A percentile compares a stretch with the other conserved stretches of the same genome.
Evolutionary conservation across 2,113 vertebrate genomes (phyloP).

Genomic region (Lota lota): DNA sequence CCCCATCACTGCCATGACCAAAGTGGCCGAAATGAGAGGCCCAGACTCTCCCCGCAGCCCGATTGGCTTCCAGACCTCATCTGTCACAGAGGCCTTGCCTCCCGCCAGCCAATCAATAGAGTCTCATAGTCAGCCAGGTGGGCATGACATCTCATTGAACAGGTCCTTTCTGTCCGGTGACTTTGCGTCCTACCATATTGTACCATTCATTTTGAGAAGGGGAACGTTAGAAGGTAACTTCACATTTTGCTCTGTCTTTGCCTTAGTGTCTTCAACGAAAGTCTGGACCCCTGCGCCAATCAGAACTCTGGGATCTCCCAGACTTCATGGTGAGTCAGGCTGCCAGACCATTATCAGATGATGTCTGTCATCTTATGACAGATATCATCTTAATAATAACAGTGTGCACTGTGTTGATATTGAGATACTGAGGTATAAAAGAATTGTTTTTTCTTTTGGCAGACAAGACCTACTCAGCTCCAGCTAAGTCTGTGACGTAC

Average conservation of each 20-base stretch:
- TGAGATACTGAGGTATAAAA: background rate
- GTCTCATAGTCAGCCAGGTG: constrained; percentile 72
- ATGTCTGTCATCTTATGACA: background rate
- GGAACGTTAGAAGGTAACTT: background rate
- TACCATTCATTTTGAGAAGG: background rate
- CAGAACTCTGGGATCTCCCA: constrained; percentile 67
- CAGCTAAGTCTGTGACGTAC: constrained; percentile 69
- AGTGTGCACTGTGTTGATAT: too few species aligned
- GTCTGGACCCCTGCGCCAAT: constrained; percentile 69
- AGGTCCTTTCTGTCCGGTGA: background rate
- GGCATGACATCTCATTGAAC: constrained; percentile 16
- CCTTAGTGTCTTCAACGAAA: constrained; percentile 65
- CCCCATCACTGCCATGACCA: constrained; percentile 87
- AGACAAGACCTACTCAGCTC: constrained; percentile 76
- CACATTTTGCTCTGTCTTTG: background rate
- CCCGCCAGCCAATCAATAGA: constrained; percentile 55
- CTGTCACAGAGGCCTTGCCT: constrained; percentile 42
- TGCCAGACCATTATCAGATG: background rate
- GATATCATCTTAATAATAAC: background rate
- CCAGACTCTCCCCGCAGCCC: constrained; percentile 61
- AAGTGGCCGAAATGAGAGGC: constrained; percentile 68
- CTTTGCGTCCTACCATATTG: background rate
- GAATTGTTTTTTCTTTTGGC: constrained; percentile 25
- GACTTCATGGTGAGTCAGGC: constrained; percentile 66
- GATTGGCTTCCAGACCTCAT: constrained; percentile 37